phyloP scores from a whole-genome alignment of 1,140 invertebrate genomes.

The Eupristina koningsbergeri region DNA sequence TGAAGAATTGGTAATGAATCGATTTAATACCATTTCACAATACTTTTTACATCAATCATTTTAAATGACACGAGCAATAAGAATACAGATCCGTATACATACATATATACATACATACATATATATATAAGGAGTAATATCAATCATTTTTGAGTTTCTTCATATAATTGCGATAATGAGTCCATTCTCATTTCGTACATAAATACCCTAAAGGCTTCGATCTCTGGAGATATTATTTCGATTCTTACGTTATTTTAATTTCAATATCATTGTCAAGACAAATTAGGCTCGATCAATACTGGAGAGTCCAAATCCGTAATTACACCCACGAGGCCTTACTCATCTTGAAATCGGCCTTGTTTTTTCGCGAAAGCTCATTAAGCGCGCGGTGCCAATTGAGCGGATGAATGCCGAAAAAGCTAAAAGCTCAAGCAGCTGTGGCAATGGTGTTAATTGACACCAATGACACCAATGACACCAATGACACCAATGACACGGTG shows the following conservation, averaged over 20 bases:
- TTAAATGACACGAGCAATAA: neutral
- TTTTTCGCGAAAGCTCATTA: neutral
- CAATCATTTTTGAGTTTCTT: neutral
- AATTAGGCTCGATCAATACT: neutral
- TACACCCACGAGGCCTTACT: too few species aligned
- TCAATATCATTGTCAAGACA: neutral
- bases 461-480: neutral
- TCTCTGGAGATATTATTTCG: neutral
- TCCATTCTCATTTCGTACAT: neutral
- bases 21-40: neutral
- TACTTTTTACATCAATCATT: neutral
- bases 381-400: neutral
- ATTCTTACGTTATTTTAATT: neutral
- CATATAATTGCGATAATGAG: neutral
- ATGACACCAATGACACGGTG: conserved; percentile 3
- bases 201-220: too few species aligned
- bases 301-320: neutral
- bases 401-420: neutral
- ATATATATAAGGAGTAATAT: neutral
- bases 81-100: too few species aligned
- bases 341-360: neutral
- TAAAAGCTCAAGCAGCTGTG: too few species aligned
- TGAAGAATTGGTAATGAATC: neutral
- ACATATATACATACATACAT: too few species aligned
- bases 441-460: too few species aligned